Conservation (phyloP, 2,888 invertebrate genomes). For the Drosophila colorata region DNA sequence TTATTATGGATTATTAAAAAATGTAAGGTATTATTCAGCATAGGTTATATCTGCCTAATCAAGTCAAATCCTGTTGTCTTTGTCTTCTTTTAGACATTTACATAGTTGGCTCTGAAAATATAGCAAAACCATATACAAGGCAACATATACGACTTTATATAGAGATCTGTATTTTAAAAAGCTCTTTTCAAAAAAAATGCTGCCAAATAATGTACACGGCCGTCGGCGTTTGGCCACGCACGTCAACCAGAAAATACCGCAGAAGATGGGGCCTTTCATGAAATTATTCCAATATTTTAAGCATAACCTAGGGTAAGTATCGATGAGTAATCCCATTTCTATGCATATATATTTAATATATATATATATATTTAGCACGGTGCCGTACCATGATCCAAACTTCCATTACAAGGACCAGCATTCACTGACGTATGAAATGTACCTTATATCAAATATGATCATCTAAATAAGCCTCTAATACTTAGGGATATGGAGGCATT, state of each 20-base stretch:
- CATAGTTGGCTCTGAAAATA: constrained; percentile 50
- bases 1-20: too few species aligned
- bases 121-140: constrained; percentile 5
- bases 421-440: constrained; percentile 51
- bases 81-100: constrained; percentile 32
- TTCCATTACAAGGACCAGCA: constrained; percentile 18
- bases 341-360: neutral
- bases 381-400: constrained; percentile 39
- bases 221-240: constrained; percentile 17
- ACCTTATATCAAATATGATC: constrained; percentile 18
- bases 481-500: constrained; percentile 88
- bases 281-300: constrained; percentile 4
- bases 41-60: too few species aligned
- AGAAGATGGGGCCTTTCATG: neutral
- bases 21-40: too few species aligned
- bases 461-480: constrained; percentile 9
- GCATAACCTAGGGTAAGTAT: constrained; percentile 32
- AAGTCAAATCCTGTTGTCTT: constrained; percentile 2
- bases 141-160: neutral
- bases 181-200: constrained; percentile 22
- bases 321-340: constrained; percentile 19
- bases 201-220: constrained; percentile 9
- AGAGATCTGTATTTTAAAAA: constrained; percentile 1
- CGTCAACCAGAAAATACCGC: constrained; percentile 1
- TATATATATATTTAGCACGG: constrained; percentile 33